Conservation (phyloP, 2,888 invertebrate species). For the Vandiemenella viatica region DNA sequence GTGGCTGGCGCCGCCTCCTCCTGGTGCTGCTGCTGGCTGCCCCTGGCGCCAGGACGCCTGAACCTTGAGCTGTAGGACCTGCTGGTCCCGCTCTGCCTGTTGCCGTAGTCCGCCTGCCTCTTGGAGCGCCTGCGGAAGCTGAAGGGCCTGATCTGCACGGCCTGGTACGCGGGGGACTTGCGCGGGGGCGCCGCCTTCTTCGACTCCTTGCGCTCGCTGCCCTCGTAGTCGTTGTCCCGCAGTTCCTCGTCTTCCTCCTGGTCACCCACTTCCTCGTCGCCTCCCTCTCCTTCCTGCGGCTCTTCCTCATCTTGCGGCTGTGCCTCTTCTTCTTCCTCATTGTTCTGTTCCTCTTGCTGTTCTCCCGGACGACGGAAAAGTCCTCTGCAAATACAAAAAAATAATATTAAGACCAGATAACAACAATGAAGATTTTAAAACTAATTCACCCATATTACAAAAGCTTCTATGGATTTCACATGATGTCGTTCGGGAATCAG, state of each 20-base stretch:
- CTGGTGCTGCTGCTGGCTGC: not conserved
- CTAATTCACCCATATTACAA: too few relatives aligned
- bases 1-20: not conserved
- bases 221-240: conserved; percentile 30
- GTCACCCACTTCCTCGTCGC: conserved; percentile 33
- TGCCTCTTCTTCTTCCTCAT: conserved; percentile 30
- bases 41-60: conserved; percentile 7
- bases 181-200: conserved; percentile 33
- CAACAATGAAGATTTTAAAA: too few relatives aligned
- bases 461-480: too few relatives aligned
- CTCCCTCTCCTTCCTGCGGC: conserved; percentile 39
- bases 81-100: conserved; percentile 24
- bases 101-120: conserved; percentile 42
- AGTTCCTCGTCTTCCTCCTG: conserved; percentile 41
- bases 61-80: conserved; percentile 7
- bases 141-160: conserved; percentile 49
- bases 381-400: too few relatives aligned
- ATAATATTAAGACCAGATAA: too few relatives aligned
- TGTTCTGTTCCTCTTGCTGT: conserved; percentile 27
- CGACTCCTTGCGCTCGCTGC: conserved; percentile 35
- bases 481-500: too few relatives aligned
- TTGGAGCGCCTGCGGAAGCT: conserved; percentile 38
- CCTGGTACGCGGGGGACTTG: conserved; percentile 24
- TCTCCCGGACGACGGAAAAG: conserved; percentile 4
- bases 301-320: conserved; percentile 38